Evolutionary conservation across 2,797 vertebrate species (phyloP).

Genomic region (Tragopan temminckii): DNA sequence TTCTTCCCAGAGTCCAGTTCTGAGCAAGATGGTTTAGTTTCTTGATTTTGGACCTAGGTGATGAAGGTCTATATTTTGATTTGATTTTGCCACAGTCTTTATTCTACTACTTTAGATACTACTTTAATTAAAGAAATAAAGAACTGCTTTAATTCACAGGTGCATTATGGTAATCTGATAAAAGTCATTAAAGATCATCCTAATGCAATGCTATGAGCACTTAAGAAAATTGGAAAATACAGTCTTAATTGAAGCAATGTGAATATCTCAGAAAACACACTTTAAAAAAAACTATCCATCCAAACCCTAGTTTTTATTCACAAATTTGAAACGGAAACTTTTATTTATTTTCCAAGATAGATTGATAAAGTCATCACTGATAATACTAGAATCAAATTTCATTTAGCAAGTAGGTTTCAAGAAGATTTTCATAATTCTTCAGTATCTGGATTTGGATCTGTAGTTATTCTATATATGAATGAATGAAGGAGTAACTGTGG

Average conservation of each 20-base stretch:
- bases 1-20: not conserved
- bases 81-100: not conserved
- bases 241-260: not conserved
- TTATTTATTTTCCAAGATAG: not conserved
- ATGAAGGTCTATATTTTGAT: not conserved
- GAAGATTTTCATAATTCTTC: not conserved
- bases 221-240: not conserved
- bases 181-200: not conserved
- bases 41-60: not conserved
- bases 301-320: not conserved
- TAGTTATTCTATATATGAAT: not conserved
- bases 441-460: not conserved
- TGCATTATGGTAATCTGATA: not conserved
- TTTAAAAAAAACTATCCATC: not conserved
- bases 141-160: not conserved
- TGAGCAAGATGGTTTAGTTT: rapidly evolving
- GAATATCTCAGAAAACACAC: not conserved
- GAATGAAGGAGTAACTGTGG: not conserved
- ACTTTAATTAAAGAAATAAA: too few species aligned
- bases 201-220: not conserved
- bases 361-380: not conserved
- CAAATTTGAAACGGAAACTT: not conserved
- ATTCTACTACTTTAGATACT: too few species aligned
- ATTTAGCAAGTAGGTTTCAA: not conserved
- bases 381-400: not conserved